Conservation (phyloP, 1,140 invertebrate species). For the Papilio helenus region DNA sequence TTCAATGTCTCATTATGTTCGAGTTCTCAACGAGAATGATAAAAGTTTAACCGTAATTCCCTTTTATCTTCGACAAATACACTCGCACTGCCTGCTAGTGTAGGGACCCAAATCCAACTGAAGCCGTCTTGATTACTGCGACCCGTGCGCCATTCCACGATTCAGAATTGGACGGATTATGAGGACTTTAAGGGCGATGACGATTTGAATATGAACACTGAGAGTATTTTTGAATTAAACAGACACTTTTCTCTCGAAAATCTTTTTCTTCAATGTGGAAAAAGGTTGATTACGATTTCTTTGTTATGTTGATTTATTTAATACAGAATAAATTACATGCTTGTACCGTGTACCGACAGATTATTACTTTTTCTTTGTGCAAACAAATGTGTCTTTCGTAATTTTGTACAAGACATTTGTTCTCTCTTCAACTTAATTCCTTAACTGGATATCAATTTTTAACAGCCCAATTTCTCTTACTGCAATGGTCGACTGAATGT, state of each 20-base stretch:
- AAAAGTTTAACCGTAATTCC: conserved; percentile 52
- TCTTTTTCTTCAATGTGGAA: conserved; percentile 46
- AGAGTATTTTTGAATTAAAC: conserved; percentile 72
- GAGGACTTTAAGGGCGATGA: conserved; percentile 80
- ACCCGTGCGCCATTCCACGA: conserved; percentile 70
- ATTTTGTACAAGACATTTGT: neutral
- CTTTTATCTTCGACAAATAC: conserved; percentile 60
- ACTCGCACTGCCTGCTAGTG: conserved; percentile 58
- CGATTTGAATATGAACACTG: conserved; percentile 79
- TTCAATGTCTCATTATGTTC: conserved; percentile 42
- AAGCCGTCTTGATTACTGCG: conserved; percentile 79
- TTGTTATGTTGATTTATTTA: conserved; percentile 52
- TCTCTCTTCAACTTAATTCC: neutral
- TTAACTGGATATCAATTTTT: neutral
- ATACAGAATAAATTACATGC: conserved; percentile 44
- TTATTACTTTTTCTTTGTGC: conserved; percentile 38
- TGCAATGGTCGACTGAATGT: neutral
- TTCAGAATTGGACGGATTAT: conserved; percentile 81
- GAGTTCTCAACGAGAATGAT: conserved; percentile 41
- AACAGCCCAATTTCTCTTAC: neutral
- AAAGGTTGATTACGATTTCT: conserved; percentile 55
- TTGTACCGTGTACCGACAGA: conserved; percentile 14
- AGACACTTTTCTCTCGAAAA: conserved; percentile 54
- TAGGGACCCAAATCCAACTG: conserved; percentile 73
- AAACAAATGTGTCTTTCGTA: conserved; percentile 2